Conservation (phyloP, 1,140 invertebrate genomes). For the Dermatophagoides farinae region DNA sequence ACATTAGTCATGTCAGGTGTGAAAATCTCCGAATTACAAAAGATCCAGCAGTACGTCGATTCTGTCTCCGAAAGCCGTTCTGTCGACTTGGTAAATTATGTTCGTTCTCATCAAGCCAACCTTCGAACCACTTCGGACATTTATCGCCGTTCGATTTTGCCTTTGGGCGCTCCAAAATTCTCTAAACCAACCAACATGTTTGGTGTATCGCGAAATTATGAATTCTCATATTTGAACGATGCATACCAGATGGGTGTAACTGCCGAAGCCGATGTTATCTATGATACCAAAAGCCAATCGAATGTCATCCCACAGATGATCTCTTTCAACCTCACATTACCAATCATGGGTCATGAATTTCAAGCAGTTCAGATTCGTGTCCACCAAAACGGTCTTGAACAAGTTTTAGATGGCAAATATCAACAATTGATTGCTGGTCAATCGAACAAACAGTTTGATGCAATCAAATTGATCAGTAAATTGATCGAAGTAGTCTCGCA, state of each 20-base stretch:
- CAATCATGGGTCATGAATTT: background rate
- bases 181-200: background rate
- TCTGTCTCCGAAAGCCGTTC: background rate
- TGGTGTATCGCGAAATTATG: conserved; percentile 7
- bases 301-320: background rate
- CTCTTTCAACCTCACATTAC: conserved; percentile 9
- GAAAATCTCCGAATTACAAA: background rate
- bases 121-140: conserved; percentile 4
- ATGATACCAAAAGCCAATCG: background rate
- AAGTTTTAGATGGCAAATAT: background rate
- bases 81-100: conserved; percentile 3
- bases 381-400: conserved; percentile 3
- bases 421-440: background rate
- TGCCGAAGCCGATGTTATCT: conserved; percentile 5
- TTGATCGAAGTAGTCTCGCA: background rate
- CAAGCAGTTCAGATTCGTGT: background rate
- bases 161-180: conserved; percentile 9
- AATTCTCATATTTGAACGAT: conserved; percentile 8
- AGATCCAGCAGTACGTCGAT: background rate
- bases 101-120: conserved; percentile 10
- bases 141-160: conserved; percentile 10
- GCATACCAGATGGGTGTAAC: background rate
- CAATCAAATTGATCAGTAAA: no score
- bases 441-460: no score
- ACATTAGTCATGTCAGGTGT: conserved; percentile 3